Conservation (phyloP, 2,888 invertebrate genomes). For the Acronicta leporina region DNA sequence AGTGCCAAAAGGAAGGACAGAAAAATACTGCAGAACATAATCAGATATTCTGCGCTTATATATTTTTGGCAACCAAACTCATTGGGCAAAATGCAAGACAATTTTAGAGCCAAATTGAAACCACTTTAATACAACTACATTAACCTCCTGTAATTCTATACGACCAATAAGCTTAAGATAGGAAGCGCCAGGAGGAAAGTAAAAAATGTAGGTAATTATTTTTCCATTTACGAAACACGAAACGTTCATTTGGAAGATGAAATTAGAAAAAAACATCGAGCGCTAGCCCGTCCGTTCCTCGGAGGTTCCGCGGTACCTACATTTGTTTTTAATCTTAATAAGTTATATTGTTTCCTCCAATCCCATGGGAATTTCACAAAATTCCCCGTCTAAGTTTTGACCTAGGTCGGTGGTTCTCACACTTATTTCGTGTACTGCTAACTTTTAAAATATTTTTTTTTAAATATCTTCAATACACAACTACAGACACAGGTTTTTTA, state of each 20-base stretch:
- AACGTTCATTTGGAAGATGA: slow-evolving; percentile 62
- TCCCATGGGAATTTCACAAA: too few species aligned
- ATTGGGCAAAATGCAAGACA: background rate
- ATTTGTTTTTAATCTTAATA: slow-evolving; percentile 23
- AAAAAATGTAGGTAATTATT: slow-evolving; percentile 59
- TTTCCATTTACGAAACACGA: slow-evolving; percentile 62
- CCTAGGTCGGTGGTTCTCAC: too few species aligned
- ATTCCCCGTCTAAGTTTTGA: too few species aligned
- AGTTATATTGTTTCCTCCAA: too few species aligned
- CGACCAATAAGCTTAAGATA: slow-evolving; percentile 27
- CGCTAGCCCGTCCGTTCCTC: slow-evolving; percentile 45
- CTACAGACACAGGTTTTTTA: too few species aligned
- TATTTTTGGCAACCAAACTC: too few species aligned
- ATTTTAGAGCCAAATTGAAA: slow-evolving; percentile 13
- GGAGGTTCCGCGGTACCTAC: slow-evolving; percentile 49
- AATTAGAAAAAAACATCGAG: slow-evolving; percentile 58
- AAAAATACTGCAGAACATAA: background rate
- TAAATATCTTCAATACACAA: too few species aligned
- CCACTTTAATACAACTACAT: slow-evolving; percentile 31
- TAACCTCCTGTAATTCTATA: slow-evolving; percentile 44
- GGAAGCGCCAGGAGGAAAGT: slow-evolving; percentile 27
- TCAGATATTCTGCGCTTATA: too few species aligned
- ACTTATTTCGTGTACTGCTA: too few species aligned
- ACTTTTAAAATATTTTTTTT: too few species aligned
- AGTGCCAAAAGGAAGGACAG: background rate